A percentile compares a stretch with the other conserved stretches of the same genome.
These are phyloP conservation scores for Mythimna pallens DNA, from an alignment of 2,888 invertebrate species.

Conservation along the genomic window DNA sequence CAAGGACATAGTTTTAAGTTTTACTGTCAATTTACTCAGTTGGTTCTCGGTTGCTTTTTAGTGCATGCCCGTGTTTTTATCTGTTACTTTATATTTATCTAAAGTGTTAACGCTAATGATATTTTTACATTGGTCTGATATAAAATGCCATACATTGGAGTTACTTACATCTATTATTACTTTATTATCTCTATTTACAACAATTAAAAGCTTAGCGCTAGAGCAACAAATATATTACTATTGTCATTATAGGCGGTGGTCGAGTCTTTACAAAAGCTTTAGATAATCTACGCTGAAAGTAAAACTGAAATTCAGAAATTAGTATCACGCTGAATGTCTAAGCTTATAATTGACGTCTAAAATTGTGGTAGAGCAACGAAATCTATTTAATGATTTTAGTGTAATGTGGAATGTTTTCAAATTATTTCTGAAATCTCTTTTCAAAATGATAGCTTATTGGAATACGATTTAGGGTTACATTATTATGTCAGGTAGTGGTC, in stretches of 20 bases:
- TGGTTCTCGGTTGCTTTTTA: not conserved
- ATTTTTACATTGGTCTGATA: not conserved
- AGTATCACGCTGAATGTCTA: constrained; percentile 14
- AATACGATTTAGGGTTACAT: not conserved
- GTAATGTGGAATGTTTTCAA: not conserved
- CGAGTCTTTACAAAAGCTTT: constrained; percentile 4
- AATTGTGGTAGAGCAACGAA: constrained; percentile 10
- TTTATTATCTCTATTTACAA: constrained; percentile 4
- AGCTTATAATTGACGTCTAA: constrained; percentile 17
- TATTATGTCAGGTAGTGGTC: not conserved
- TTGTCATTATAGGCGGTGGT: constrained; percentile 22
- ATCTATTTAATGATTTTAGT: constrained; percentile 1
- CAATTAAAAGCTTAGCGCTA: constrained; percentile 8
- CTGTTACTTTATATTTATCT: not conserved
- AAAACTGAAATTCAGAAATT: constrained; percentile 14
- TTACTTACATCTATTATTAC: not conserved
- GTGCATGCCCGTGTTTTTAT: not conserved
- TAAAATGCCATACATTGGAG: not conserved
- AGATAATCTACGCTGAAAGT: constrained; percentile 14
- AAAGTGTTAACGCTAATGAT: not conserved
- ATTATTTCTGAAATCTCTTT: not conserved
- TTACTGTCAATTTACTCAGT: not conserved
- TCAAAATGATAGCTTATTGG: not conserved
- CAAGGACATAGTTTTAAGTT: not conserved
- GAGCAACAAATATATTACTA: constrained; percentile 17